These are phyloP conservation scores for Oplegnathus fasciatus DNA, from an alignment of 2,113 vertebrate genomes.

Conservation along the genomic window DNA sequence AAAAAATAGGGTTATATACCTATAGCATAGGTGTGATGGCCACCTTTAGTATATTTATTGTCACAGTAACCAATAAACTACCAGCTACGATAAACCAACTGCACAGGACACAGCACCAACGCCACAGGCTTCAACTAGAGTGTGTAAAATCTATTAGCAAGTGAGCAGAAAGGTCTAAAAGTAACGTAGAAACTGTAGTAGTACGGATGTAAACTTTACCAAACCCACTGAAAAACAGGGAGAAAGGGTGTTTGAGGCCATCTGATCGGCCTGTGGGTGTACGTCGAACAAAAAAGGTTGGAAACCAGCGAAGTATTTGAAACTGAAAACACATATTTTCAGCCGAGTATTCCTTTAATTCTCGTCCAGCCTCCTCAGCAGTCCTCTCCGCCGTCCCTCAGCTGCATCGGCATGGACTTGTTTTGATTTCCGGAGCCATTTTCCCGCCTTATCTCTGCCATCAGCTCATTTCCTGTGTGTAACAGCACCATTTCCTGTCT, in stretches of 20 bases:
- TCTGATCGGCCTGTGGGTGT: background rate
- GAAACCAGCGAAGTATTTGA: background rate
- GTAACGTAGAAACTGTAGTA: no score
- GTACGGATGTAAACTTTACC: background rate
- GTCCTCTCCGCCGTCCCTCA: background rate
- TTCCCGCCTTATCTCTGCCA: constrained; percentile 58
- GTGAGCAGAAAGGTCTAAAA: no score
- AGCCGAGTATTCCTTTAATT: background rate
- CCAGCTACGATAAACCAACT: no score
- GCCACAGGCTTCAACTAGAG: no score
- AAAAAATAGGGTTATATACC: no score
- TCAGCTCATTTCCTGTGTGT: constrained; percentile 64
- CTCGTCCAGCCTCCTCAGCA: background rate
- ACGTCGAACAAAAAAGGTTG: no score
- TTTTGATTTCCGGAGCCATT: constrained; percentile 59
- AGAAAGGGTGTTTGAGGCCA: background rate
- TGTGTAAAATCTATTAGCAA: no score
- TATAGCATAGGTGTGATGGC: no score
- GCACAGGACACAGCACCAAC: no score
- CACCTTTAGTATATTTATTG: no score
- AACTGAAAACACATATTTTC: background rate
- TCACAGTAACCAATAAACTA: no score
- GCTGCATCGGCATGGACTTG: constrained; percentile 30
- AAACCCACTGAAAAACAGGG: background rate
- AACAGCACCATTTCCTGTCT: constrained; percentile 66